Evolutionary conservation across 2,888 invertebrate species (phyloP), one percentile per base, ranked within the genome.

Genomic region (Abrostola tripartita): DNA sequence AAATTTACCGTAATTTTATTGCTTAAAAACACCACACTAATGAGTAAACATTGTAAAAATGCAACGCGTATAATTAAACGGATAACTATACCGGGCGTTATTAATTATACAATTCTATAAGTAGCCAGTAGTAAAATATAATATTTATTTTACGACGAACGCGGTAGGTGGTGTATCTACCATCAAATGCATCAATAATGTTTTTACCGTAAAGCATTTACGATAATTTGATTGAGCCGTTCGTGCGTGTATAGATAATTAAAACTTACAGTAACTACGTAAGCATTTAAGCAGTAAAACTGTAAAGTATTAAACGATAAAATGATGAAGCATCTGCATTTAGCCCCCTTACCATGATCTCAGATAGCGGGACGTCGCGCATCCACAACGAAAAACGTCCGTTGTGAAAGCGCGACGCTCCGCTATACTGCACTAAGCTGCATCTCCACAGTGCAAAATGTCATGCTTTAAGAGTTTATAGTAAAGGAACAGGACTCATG

Each of bases 101-200:
- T 52, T 68, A 65, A 71, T 71, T 62, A 57, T 68, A 63, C 58
- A 57, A 61, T 64, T 63, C 57, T 68, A 50, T 65, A 63, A 58
- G 65, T 71, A 71, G 62, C 70, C 61, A 11, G 59, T 61, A 55
- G 52, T 66, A 64, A 69, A 66, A 37, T 42, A 44, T 37, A 42
- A 52, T 64, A 56, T 56, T 68, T 65, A 67, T 65, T 62, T 65
- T 56, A 51, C n/a, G 36, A 38, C 50, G 41, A 52, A 60, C 56
- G 53, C 62, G 38, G 67, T 69, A 69, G 72, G 69, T 67, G 65
- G 69, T 52, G 51, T 44, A 44, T 12, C 41, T 50, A 47, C 36
- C 53, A 44, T 59, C 59, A 63, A 60, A 52, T 44, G 55, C 50
- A 49, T 52, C 36, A 62, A 54, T 42, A 68, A 68, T 62, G 65